Base-by-base conservation (phyloP, 2,113 vertebrate genomes). In the Bostrychus sinensis region DNA sequence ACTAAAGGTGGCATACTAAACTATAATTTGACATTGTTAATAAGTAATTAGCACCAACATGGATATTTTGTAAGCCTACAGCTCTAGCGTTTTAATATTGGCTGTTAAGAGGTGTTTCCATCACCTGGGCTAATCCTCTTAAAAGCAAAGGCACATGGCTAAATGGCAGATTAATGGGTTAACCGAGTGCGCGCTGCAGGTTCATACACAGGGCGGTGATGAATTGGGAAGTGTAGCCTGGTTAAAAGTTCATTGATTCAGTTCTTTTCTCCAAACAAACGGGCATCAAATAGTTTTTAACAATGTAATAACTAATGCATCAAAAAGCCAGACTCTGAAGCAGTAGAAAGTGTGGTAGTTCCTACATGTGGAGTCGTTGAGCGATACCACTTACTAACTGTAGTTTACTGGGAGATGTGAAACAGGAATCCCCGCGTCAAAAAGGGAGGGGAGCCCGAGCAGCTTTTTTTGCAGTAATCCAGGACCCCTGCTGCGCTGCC, bases 81-180 rank as follows among this genome's bases (percentile, higher is more conserved):
- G 16, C 23, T 28, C 25, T 30, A 7, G 2, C 3, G 12, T 10
- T 14, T 59, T 42, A 75, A 42, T 59, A 71, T 60, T 25, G 45
- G 20, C 45, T 34, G 42, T 20, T 54, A 65, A 51, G 46, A 65
- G 59, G 51, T 17, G 56, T 80, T 79, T 75, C 57, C 72, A 79
- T 74, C 68, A 78, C 75, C 80, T 75, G 73, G 10, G 57, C 25
- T 85, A 85, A 86, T 82, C 82, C 75, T 71, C 74, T 85, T 80
- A 68, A 61, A 32, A 68, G 38, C 36, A 23, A 38, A 61, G 55
- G 36, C 53, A 54, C 8, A 2, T 8, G 38, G 72, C 65, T 70
- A 42, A 72, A 72, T 48, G 54, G 55, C 50, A 67, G 78, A 83
- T 82, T 80, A 86, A 75, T 23, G 71, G 78, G 78, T 85, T 62